A percentile compares a stretch with the other conserved stretches of the same genome.
Conservation (phyloP, 2,113 vertebrate species). For the Mellivora capensis region DNA sequence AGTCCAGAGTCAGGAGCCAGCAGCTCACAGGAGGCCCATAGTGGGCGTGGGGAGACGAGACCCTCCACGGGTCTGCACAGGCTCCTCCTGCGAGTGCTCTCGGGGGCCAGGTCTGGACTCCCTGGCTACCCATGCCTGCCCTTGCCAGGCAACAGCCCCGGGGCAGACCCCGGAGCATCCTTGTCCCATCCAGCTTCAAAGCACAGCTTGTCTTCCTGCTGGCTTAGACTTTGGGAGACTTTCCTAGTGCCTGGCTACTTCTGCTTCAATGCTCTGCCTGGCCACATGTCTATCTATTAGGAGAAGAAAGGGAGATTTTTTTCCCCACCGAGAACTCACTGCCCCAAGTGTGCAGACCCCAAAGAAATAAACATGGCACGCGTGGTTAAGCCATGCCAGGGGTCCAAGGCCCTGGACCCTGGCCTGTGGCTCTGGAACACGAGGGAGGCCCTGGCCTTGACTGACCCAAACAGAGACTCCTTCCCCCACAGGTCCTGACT, state of each 20-base stretch:
- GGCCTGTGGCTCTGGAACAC: background rate
- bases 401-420: too few relatives aligned
- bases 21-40: rapidly evolving
- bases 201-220: background rate
- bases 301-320: background rate
- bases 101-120: background rate
- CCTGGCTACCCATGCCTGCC: background rate
- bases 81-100: background rate
- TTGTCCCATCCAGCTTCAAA: too few relatives aligned
- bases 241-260: background rate
- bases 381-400: rapidly evolving
- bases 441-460: background rate
- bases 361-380: background rate
- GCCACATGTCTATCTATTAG: background rate
- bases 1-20: too few relatives aligned
- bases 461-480: too few relatives aligned
- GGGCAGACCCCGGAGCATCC: background rate
- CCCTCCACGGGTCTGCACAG: background rate
- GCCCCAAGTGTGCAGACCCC: background rate
- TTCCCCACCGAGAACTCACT: background rate
- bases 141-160: too few relatives aligned
- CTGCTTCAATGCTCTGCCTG: background rate
- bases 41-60: too few relatives aligned
- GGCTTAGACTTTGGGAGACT: background rate
- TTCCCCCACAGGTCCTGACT: background rate